Base-by-base conservation (phyloP, 2,797 vertebrate species). In the Calcarius lapponicus region DNA sequence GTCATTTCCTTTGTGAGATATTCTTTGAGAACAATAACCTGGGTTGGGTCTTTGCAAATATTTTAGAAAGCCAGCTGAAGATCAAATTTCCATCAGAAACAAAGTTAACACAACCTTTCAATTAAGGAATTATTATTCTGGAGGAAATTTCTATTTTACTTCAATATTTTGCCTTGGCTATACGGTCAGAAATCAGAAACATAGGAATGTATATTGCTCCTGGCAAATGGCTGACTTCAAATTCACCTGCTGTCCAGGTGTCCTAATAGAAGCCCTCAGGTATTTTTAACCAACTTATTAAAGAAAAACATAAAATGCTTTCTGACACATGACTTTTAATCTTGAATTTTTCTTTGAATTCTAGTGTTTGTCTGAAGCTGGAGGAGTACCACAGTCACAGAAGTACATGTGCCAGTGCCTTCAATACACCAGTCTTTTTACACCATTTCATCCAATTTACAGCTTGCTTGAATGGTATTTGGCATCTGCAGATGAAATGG, bases 11-110 rank as follows among this genome's bases (percentile, higher is more conserved):
- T 72, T 76, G 64, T 85, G 83, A 93, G 40, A 53, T 43, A 4
- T 87, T 93, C 86, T 89, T 93, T 69, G 66, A 58, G 84, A 95
- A 93, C 78, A 95, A 71, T 91, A 92, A 89, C 48, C 73, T 57
- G 71, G 78, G 71, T 47, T 93, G 74, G 78, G 87, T 73, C 78
- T 90, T 70, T 28, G 29, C 21, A 94, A 93, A 95, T 95, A 94
- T 90, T 95, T 91, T 85, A 88, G 78, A 75, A 90, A 84, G 60
- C 36, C 31, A 71, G 42, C 10, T 64, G 67, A 94, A 93, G 92
- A 88, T 92, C 73, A 82, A n/a, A 71, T 95, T 87, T 95, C 90
- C n/a, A 90, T 28, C 64, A 80, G 83, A 88, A 92, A 78, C 24
- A 74, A 92, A 93, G 67, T 73, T 82, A 88, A 65, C 50, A 86